These are phyloP conservation scores for Hetaerina americana DNA, from an alignment of 1,140 invertebrate species.

Conservation along the genomic window DNA sequence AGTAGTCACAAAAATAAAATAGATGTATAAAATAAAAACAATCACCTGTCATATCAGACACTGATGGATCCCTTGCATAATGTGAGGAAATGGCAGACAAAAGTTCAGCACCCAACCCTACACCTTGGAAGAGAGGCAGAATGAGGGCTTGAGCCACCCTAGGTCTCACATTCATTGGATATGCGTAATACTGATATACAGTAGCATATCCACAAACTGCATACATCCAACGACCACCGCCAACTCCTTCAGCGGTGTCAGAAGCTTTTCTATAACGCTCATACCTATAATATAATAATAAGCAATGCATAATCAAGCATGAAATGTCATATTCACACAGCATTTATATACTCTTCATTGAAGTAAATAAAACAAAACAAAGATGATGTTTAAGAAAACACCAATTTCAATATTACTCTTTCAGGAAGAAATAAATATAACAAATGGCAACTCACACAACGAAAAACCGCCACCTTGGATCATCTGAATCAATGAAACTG, in stretches of 20 bases:
- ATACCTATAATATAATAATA: slow-evolving; percentile 43
- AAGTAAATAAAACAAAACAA: neutral
- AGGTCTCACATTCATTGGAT: slow-evolving; percentile 72
- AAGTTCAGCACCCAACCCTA: slow-evolving; percentile 67
- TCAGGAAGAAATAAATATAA: slow-evolving; percentile 2
- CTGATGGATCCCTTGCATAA: slow-evolving; percentile 49
- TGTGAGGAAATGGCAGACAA: slow-evolving; percentile 65
- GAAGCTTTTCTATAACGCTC: slow-evolving; percentile 59
- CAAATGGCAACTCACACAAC: slow-evolving; percentile 53
- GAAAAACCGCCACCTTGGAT: slow-evolving; percentile 85
- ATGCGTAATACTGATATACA: slow-evolving; percentile 90
- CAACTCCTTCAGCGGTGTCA: slow-evolving; percentile 28
- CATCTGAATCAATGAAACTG: slow-evolving; percentile 82
- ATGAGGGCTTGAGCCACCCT: slow-evolving; percentile 85
- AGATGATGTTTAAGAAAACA: neutral
- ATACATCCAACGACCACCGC: slow-evolving; percentile 35
- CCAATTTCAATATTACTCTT: slow-evolving; percentile 3
- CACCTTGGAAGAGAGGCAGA: slow-evolving; percentile 75
- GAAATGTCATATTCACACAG: neutral
- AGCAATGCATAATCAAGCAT: neutral
- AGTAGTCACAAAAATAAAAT: slow-evolving; percentile 3
- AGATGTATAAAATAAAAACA: neutral
- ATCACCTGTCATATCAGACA: slow-evolving; percentile 76
- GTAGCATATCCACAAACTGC: slow-evolving; percentile 77
- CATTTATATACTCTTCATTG: neutral